Percentiles rank a stretch among this genome's conserved stretches.
These are phyloP conservation scores for Eidolon helvum DNA, from an alignment of 2,113 vertebrate genomes.

Conservation along the genomic window DNA sequence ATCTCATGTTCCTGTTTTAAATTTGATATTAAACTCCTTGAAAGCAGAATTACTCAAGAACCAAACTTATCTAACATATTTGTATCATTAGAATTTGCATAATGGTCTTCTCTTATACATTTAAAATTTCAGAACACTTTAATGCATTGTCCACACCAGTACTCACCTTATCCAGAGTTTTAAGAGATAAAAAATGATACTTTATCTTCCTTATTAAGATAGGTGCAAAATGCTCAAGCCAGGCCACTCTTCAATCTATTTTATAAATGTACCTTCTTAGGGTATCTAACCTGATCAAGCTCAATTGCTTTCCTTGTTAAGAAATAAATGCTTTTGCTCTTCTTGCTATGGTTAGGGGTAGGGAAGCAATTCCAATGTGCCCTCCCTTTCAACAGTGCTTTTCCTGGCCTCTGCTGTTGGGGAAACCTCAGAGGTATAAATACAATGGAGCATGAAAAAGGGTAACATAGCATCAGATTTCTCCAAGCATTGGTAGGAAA, in stretches of 20 bases:
- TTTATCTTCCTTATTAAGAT: neutral
- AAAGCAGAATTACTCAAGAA: constrained; percentile 10
- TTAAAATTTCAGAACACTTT: neutral
- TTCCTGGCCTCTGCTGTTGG: neutral
- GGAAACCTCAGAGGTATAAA: neutral
- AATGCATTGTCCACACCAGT: neutral
- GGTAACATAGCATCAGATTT: neutral
- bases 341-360: neutral
- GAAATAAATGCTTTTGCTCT: neutral
- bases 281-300: neutral
- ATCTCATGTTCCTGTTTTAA: neutral
- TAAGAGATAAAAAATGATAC: neutral
- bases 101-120: neutral
- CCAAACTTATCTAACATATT: neutral
- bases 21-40: neutral
- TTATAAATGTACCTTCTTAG: neutral
- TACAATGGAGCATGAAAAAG: neutral
- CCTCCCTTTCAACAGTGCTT: neutral
- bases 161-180: neutral
- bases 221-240: neutral
- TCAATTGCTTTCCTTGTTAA: neutral
- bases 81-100: neutral
- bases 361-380: neutral
- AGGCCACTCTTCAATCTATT: neutral
- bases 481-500: neutral